phyloP scores from a whole-genome alignment of 2,797 vertebrate genomes.

The Arnoldichthys spilopterus region DNA sequence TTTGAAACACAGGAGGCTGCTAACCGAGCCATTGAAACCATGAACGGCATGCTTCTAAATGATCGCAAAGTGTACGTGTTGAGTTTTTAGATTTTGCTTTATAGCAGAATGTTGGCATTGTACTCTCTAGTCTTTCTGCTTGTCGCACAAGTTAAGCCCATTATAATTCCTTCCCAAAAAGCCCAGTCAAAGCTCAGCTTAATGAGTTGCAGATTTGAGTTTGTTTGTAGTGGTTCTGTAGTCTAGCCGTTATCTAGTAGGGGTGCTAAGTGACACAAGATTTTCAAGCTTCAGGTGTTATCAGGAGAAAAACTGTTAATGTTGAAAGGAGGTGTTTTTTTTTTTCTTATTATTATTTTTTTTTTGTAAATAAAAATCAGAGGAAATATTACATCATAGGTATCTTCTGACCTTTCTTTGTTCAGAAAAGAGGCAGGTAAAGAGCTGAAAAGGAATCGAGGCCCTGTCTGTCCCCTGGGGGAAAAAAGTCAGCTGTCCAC shows the following conservation, averaged over 20 bases:
- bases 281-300: background rate
- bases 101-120: background rate
- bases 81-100: background rate
- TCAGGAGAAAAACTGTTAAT: no score
- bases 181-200: background rate
- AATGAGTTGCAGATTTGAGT: background rate
- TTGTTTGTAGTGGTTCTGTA: background rate
- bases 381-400: conserved; percentile 39
- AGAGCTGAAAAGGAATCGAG: conserved; percentile 64
- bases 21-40: conserved; percentile 89
- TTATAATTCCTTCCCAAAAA: background rate
- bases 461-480: conserved; percentile 63
- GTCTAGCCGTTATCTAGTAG: background rate
- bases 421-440: conserved; percentile 68
- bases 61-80: conserved; percentile 95
- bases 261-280: background rate
- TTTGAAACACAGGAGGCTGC: conserved; percentile 96
- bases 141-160: background rate
- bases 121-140: background rate
- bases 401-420: conserved; percentile 61
- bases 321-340: background rate
- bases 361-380: background rate
- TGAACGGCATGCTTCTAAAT: conserved; percentile 98
- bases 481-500: conserved; percentile 65
- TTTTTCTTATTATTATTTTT: background rate